Evolutionary conservation across 2,797 vertebrate genomes (phyloP), one percentile per base, ranked within the genome.

Genomic region (Rhynchotus rufescens): DNA sequence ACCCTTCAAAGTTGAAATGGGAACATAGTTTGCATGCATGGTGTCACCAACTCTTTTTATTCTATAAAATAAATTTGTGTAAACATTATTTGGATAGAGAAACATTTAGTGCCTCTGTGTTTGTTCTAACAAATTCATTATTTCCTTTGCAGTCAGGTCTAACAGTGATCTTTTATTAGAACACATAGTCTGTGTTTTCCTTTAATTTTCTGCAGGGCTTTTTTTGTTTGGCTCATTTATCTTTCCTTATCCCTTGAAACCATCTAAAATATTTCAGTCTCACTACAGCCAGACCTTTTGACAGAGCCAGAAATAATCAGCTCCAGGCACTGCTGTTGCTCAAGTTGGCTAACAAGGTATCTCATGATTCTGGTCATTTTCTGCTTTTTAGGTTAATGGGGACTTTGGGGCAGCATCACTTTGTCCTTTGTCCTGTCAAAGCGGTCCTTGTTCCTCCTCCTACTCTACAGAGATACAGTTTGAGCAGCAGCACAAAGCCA

Each of bases 161-260:
- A 90, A 54, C 9, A 21, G 34, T 76, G 73, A 73, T 68, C 69
- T 62, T 94, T 83, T 92, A 81, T 90, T 88, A 92, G 61, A 91
- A 87, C 74, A 71, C 51, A 80, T 80, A 90, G 71, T 86, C 91
- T 89, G 64, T 97, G 87, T 92, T 97, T 96, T 97, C 72, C 89
- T 96, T 97, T 96, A 80, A 96, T 97, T 97, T 97, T 96, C 95
- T 96, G 36, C 62, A 95, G 95, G 88, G 49, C 71, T 90, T 95
- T 93, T 93, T 96, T 89, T 54, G 4, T 94, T 94, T 92, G 75
- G 54, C 82, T 97, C 81, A 72, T 92, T 96, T 95, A 94, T 96
- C 95, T 97, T 93, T 60, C 38, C 74, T 97, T 96, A 97, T 97
- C 96, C 92, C 92, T 91, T 88, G 62, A 88, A 96, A 91, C 54